Evolutionary conservation across 2,888 invertebrate species (phyloP), one percentile per base, ranked within the genome.

Genomic region (Metacarcinus magister): DNA sequence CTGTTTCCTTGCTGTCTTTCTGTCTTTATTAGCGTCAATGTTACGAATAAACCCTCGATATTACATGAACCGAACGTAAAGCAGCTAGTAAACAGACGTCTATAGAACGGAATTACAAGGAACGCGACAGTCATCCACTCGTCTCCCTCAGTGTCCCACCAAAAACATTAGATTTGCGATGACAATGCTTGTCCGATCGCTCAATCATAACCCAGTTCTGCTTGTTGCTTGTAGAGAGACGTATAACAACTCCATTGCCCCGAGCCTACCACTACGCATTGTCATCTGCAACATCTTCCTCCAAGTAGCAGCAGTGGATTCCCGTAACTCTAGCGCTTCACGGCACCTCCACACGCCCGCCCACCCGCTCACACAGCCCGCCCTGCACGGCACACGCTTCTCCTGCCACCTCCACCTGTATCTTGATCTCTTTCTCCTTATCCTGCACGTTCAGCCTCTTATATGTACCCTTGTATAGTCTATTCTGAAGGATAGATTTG

Each of bases 151-250:
- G 19, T 48, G n/a, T 43, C 28, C 13, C 43, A 32, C 93, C 28
- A n/a, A 39, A 16, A 43, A 67, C 48, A 67, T n/a, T 43, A 60
- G 93, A 93, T 67, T 94, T 95, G 94, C 95, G 95, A 95, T 95
- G 95, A 95, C 95, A 95, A 95, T 95, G 95, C 95, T 60, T 82
- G 90, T 67, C 89, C 91, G 91, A 89, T 95, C 95, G 95, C 95
- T 95, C 95, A 95, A 95, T 95, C 95, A 95, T 95, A 60, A 94
- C 93, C 93, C 44, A 48, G 93, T 67, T 54, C 93, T 43, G 60
- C 54, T 92, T 75, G 39, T 93, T 39, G 8, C 90, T 82, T 95
- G 54, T 92, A 92, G 75, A 95, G 28, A 32, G 28, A 32, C 82
- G 32, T 82, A 82, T n/a, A 67, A 67, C 67, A 67, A n/a, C 67